These are phyloP conservation scores for Drosophila neonasuta DNA, from an alignment of 2,888 invertebrate genomes.

Conservation along the genomic window DNA sequence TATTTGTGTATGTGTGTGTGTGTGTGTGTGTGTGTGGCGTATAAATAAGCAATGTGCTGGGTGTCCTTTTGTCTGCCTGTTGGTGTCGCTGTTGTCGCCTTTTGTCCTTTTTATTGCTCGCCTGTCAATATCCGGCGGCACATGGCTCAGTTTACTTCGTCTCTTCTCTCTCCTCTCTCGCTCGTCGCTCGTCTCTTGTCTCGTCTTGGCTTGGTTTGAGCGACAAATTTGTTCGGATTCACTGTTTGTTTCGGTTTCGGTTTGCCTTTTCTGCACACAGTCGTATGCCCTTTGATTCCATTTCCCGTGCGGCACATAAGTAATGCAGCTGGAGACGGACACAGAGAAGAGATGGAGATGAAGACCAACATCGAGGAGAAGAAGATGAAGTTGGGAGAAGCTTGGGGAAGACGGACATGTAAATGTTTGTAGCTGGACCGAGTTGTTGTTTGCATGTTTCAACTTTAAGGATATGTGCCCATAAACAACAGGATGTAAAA, in stretches of 20 bases:
- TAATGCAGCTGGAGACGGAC: constrained; percentile 40
- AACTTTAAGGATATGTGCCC: constrained; percentile 69
- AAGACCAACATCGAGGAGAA: neutral
- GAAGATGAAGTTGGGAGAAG: neutral
- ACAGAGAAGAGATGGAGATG: neutral
- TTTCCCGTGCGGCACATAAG: constrained; percentile 56
- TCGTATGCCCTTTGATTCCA: constrained; percentile 49
- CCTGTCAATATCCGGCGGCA: constrained; percentile 70
- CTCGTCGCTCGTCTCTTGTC: neutral
- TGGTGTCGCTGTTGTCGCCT: constrained; percentile 49
- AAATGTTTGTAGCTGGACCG: constrained; percentile 18
- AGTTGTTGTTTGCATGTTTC: constrained; percentile 42
- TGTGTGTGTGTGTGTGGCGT: constrained; percentile 14
- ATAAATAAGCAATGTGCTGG: constrained; percentile 62
- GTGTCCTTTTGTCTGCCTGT: constrained; percentile 29
- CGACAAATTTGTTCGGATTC: constrained; percentile 57
- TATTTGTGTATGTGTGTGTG: constrained; percentile 1
- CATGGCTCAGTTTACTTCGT: constrained; percentile 25
- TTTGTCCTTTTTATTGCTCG: constrained; percentile 70
- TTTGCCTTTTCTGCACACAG: constrained; percentile 37
- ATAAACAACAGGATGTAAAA: constrained; percentile 75
- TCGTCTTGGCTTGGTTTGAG: constrained; percentile 30
- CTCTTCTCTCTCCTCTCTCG: neutral
- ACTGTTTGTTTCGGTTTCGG: constrained; percentile 18
- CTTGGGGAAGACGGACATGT: neutral